Evolutionary conservation across 2,888 invertebrate genomes (phyloP), one percentile per base, ranked within the genome.

Genomic region (Drosophila prostipennis): DNA sequence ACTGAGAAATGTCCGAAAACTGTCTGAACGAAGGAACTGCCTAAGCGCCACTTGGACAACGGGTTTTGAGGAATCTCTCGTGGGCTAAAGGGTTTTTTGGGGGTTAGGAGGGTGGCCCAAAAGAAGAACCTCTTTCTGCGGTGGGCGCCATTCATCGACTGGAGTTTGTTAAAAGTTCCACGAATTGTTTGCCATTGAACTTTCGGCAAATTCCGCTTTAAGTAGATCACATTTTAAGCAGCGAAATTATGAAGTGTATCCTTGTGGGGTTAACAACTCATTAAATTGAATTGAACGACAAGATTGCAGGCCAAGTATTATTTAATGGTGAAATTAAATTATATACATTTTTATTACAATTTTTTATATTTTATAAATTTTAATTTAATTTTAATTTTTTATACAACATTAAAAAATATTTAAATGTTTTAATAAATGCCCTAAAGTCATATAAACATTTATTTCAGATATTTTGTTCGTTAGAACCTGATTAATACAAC

Each of bases 11-110:
- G 68, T 32, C 78, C 72, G 56, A 61, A 89, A 80, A 77, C 78
- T 74, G 78, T 64, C 73, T 67, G 67, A 54, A 58, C 52, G 58
- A 68, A 58, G 34, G 51, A 49, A 51, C 51, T 68, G 69, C 71
- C 89, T 85, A 89, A 87, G 86, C 88, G 84, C 84, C 84, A 85
- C 84, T 87, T 79, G 76, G 78, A 48, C 60, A 83, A 83, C 87
- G 52, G 81, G 86, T 77, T 76, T 54, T 54, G 19, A 54, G 64
- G 64, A 68, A 68, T 72, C 59, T 46, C 19, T 26, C 42, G 48
- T 36, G 61, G 42, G 70, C 52, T 13, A 6, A 26, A 8, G 29
- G 37, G 34, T 1, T 13, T 1, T 11, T 34, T 1, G 34, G 7
- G 16, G 36, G n/a, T 13, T 23, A 29, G 11, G 10, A 34, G 34